phyloP scores from a whole-genome alignment of 2,113 vertebrate genomes.

The Steatornis caripensis region DNA sequence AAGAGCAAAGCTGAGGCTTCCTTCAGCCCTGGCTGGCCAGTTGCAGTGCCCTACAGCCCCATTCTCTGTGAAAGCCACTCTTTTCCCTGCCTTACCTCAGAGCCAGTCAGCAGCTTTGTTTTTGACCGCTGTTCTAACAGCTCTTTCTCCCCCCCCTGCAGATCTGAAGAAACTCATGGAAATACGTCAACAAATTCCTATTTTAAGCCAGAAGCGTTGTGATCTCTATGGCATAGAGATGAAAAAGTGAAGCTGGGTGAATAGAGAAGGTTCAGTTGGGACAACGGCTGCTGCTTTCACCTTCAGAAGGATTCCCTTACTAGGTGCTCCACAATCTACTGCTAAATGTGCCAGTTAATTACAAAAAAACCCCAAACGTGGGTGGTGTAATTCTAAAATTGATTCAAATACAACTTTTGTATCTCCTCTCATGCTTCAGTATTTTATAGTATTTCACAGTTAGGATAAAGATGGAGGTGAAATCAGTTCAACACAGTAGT shows the following conservation, averaged over 20 bases:
- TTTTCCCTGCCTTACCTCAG: background rate
- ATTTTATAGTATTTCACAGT: background rate
- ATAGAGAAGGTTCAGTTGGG: background rate
- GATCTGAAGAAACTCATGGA: conserved; percentile 90
- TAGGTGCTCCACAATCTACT: background rate
- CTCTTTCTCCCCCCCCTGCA: conserved; percentile 53
- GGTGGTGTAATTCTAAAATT: background rate
- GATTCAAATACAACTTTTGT: background rate
- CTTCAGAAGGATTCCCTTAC: background rate
- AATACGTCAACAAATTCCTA: conserved; percentile 90
- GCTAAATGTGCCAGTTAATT: background rate
- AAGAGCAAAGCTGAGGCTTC: background rate
- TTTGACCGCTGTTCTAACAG: background rate
- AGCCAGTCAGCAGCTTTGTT: background rate
- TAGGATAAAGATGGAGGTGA: background rate
- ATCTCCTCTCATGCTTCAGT: background rate
- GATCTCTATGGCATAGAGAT: conserved; percentile 84
- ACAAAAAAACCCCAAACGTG: background rate
- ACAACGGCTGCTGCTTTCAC: background rate
- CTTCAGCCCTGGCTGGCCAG: background rate
- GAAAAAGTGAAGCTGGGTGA: conserved; percentile 44
- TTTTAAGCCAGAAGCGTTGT: conserved; percentile 83
- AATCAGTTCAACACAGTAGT: background rate
- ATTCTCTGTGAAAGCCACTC: background rate
- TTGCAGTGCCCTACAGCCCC: background rate